Evolutionary conservation across 2,797 vertebrate species (phyloP), one percentile per base, ranked within the genome.

Genomic region (Tadarida brasiliensis): DNA sequence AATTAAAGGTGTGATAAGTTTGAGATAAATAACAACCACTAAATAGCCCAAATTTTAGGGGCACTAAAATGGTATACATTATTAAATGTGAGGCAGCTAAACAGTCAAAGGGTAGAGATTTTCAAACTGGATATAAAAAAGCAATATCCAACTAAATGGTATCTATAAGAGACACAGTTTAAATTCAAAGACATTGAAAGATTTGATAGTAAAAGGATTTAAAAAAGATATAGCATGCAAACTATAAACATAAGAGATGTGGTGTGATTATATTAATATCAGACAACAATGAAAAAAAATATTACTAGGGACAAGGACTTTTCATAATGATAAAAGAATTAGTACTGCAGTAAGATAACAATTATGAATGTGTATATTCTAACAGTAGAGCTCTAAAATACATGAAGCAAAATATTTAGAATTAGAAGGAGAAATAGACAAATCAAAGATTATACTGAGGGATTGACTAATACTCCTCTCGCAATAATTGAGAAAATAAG

Each of bases 391-490:
- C 51, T 76, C 74, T 91, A 67, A 67, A 76, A n/a, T 76, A 67
- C 24, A 49, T 81, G 81, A 85, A 71, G 47, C 57, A 73, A 73
- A 59, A 73, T 49, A 59, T 67, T 88, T 71, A 54, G 49, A 85
- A 85, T 85, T 89, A 49, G 82, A 67, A 76, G 70, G 30, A 84
- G 67, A 93, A 84, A 63, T 61, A 54, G 73, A 74, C 10, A 81
- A 63, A 78, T 91, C 2, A 73, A 7, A 92, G 26, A 73, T 86
- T 80, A n/a, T 59, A 74, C 76, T 81, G 87, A 63, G 57, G n/a
- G 14, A 68, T 87, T 87, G n/a, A 68, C 2, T 83, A 74, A 65
- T 74, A 68, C 2, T 87, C 11, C 8, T 85, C 47, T 82, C 91
- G 28, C 2, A 71, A 9, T 63, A 83, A 91, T 54, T 86, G 49